Evolutionary conservation across 1,140 invertebrate species (phyloP), one percentile per base, ranked within the genome.

Genomic region (Drosophila bocqueti): DNA sequence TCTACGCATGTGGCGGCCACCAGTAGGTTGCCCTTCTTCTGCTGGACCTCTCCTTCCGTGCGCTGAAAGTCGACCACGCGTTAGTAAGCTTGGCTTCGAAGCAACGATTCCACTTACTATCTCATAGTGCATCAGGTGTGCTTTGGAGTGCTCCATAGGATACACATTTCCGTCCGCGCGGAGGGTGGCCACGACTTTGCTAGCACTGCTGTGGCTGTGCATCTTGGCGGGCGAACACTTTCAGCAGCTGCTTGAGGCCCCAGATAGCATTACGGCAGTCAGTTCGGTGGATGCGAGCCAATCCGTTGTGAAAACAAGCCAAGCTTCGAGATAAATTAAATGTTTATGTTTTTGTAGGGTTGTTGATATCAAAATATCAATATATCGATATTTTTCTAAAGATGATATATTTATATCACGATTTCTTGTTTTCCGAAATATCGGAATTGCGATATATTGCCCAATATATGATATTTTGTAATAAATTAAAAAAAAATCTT

Each of bases 161-260:
- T 83, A 83, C 55, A 92, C 91, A 79, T 89, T 91, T 57, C 91
- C 91, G 79, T 92, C 91, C 21, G 91, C 82, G 11, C 91, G 80
- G 50, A 92, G 75, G 60, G 87, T 92, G 67, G 91, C 91, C 50
- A 92, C 89, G 45, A 92, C 85, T 79, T 92, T 92, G 66, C 71
- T 83, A 29, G 62, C 50, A 55, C 79, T 64, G 61, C 45, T 64
- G 45, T 59, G 72, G 43, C 71, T 86, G 58, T 85, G 84, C 86
- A 82, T 90, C 63, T 79, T 85, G 72, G 55, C 50, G 72, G 31
- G 66, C 54, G 42, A 89, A 71, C 59, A 81, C 69, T 54, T 72
- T 90, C 45, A 66, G 52, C 62, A 65, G 46, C 66, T 78, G 46
- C 8, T 16, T 18, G 2, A 38, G n/a, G 13, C 38, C 43, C 47